phyloP scores from a whole-genome alignment of 1,140 invertebrate genomes.

The Cherax quadricarinatus region DNA sequence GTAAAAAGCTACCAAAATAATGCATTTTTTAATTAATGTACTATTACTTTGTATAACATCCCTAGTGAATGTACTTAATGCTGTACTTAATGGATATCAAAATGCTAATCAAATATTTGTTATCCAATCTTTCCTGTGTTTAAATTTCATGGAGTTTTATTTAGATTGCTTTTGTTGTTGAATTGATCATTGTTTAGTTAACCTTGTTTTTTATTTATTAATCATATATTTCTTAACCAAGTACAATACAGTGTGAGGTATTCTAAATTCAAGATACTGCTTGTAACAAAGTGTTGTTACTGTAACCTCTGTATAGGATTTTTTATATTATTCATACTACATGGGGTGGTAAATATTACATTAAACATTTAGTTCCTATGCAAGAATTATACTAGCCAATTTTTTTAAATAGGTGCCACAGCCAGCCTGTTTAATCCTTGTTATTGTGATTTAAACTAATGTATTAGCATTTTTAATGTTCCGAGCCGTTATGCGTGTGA shows the following conservation, averaged over 20 bases:
- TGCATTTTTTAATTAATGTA: no score
- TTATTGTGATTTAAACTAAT: constrained; percentile 26
- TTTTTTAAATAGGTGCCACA: constrained; percentile 50
- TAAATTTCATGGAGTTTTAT: constrained; percentile 1
- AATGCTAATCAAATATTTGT: constrained; percentile 56
- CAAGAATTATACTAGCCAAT: constrained; percentile 41
- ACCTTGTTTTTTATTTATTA: not conserved
- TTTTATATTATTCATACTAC: constrained; percentile 17
- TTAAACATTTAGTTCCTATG: constrained; percentile 57
- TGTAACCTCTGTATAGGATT: constrained; percentile 21
- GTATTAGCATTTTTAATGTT: constrained; percentile 5
- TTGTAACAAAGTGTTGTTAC: constrained; percentile 9
- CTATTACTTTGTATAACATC: not conserved
- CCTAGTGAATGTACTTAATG: constrained; percentile 57
- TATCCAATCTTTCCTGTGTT: constrained; percentile 15
- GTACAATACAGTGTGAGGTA: constrained; percentile 55
- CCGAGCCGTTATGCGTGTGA: constrained; percentile 32
- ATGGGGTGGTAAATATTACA: constrained; percentile 41
- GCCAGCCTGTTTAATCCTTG: constrained; percentile 32
- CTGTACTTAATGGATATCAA: constrained; percentile 71
- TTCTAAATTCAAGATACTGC: not conserved
- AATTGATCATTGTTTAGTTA: constrained; percentile 16
- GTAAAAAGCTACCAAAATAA: no score
- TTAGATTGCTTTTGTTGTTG: not conserved
- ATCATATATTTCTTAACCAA: constrained; percentile 22